Conservation (phyloP, 2,113 vertebrate genomes). For the Megaceryle torquata region DNA sequence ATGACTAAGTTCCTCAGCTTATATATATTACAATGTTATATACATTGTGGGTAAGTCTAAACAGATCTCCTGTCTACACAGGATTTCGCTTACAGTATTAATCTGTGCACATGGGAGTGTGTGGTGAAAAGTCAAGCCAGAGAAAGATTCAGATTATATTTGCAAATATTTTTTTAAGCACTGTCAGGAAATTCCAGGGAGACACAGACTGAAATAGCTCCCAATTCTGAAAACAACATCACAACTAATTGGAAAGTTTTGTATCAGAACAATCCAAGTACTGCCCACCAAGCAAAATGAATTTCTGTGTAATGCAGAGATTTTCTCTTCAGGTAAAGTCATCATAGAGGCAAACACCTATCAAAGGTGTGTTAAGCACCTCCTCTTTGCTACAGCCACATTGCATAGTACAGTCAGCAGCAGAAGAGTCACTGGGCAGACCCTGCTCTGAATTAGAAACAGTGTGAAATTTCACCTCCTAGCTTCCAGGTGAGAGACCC, state of each 20-base stretch:
- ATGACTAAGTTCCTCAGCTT: neutral
- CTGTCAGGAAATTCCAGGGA: neutral
- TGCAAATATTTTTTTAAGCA: neutral
- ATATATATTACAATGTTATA: neutral
- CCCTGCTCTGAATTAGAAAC: neutral
- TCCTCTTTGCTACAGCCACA: neutral
- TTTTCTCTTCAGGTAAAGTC: neutral
- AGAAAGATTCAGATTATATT: neutral
- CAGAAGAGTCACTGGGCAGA: neutral
- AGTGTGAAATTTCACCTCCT: neutral
- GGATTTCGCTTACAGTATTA: neutral
- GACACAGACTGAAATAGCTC: neutral
- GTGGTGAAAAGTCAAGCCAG: neutral
- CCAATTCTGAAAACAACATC: neutral
- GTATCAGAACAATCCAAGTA: neutral
- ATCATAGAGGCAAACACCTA: neutral
- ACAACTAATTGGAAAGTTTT: neutral
- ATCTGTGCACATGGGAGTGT: neutral
- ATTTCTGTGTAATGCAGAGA: neutral
- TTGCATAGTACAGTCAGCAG: fast-evolving
- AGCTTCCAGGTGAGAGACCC: neutral
- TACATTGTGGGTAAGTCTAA: neutral
- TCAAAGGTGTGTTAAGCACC: neutral
- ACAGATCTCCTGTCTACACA: neutral
- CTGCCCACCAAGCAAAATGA: neutral